Conservation (phyloP, 2,888 invertebrate species). For the Belgica antarctica region DNA sequence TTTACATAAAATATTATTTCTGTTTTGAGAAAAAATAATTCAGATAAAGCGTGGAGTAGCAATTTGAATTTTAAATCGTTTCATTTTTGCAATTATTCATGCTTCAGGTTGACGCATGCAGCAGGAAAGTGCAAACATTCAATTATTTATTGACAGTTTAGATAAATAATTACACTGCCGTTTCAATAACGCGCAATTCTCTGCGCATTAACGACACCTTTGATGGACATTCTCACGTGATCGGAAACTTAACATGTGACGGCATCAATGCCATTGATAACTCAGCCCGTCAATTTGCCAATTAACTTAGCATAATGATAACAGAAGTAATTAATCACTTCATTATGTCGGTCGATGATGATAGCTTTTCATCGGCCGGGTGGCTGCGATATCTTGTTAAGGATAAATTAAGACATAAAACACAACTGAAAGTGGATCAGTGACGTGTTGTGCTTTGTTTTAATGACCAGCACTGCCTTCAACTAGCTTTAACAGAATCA, state of each 20-base stretch:
- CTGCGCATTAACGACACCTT: neutral
- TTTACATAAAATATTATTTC: conserved; percentile 41
- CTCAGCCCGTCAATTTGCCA: conserved; percentile 3
- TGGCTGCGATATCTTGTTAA: too few relatives aligned
- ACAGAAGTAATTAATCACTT: conserved; percentile 5
- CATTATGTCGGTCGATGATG: too few relatives aligned
- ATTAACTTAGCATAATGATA: neutral
- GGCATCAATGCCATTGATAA: neutral
- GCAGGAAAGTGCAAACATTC: conserved; percentile 36
- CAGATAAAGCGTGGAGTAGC: conserved; percentile 30
- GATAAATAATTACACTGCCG: neutral
- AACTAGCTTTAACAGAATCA: too few relatives aligned
- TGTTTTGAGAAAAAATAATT: conserved; percentile 1
- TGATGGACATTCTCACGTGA: neutral
- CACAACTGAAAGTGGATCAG: too few relatives aligned
- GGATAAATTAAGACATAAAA: too few relatives aligned
- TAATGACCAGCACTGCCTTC: too few relatives aligned
- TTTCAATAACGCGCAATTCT: conserved; percentile 11
- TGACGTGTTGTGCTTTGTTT: too few relatives aligned
- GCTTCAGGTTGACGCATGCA: neutral
- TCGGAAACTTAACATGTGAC: conserved; percentile 1
- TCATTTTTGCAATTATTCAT: conserved; percentile 15
- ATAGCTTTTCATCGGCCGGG: too few relatives aligned
- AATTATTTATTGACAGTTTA: conserved; percentile 30
- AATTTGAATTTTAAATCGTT: conserved; percentile 39